Base-by-base conservation (phyloP, 2,888 invertebrate species). In the Galerucella nymphaeae region DNA sequence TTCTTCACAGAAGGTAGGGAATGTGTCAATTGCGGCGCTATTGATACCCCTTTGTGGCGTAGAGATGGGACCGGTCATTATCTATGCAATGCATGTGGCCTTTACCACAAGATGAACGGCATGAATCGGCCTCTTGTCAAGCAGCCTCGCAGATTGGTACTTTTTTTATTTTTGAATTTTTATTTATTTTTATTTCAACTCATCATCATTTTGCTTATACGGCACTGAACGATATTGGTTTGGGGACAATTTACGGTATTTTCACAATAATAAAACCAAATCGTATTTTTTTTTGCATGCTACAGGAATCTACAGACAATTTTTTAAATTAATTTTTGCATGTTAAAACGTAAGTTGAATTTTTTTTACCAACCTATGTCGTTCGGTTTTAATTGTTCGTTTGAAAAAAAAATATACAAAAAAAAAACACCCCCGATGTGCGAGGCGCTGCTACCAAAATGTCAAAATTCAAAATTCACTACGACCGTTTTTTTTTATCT, bases 81-180 rank as follows among this genome's bases (percentile, higher is more conserved):
- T 89, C 93, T 99, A 83, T 99, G 99, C 92, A 99, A 99, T 91
- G 99, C 99, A 79, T 99, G 99, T 89, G 99, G 99, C 83, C 94
- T 99, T 82, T 99, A 99, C 91, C 94, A 94, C 89, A 96, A 96
- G 90, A 95, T 96, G 95, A 97, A 97, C 88, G 96, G 96, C 86
- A 93, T 95, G 90, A 96, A 96, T 89, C 91, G 96, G 84, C 96
- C 97, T 73, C 90, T 96, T 84, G 94, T 95, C 84, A 96, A 95
- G 90, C 96, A 95, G 87, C 94, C 96, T 85, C 92, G 96, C 88
- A 91, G 96, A 90, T 90, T 95, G 94, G 96, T 96, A 92, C 84
- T 72, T 77, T 75, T 8, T 75, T 72, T 69, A 73, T 78, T 72
- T 74, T 71, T 68, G 57, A 20, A 59, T 58, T 67, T 68, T 68